phyloP scores from a whole-genome alignment of 2,797 vertebrate species.

The Poecile montanus region DNA sequence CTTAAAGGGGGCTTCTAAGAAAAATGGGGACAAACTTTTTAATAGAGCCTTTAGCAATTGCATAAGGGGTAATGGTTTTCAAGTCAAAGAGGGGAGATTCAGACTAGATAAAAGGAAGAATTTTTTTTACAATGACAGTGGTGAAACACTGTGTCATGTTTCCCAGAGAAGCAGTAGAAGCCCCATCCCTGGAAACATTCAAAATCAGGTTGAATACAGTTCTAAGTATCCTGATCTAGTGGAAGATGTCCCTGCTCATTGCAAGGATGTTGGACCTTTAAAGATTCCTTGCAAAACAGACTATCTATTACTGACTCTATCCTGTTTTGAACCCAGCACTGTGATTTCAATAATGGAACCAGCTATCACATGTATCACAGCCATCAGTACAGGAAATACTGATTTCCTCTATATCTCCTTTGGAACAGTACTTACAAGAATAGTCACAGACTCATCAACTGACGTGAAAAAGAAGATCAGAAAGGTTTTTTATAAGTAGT shows the following conservation, averaged over 20 bases:
- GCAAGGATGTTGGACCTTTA: background rate
- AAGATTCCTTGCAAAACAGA: background rate
- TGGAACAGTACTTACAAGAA: background rate
- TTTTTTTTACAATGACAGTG: background rate
- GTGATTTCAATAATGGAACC: background rate
- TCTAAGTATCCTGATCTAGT: background rate
- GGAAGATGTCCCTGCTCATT: background rate
- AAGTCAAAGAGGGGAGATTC: background rate
- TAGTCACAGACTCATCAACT: background rate
- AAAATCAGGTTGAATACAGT: background rate
- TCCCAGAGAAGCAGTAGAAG: background rate
- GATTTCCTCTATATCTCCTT: background rate
- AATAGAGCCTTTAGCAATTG: accelerated
- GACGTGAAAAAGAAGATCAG: background rate
- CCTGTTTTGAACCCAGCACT: background rate
- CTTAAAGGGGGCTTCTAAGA: background rate
- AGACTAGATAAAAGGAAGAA: background rate
- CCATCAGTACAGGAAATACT: background rate
- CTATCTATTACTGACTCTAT: background rate
- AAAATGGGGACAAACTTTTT: background rate
- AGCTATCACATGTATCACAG: background rate
- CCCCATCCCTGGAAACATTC: background rate
- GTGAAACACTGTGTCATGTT: background rate
- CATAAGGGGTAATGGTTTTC: background rate
- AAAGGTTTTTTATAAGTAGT: background rate